A percentile compares a stretch with the other conserved stretches of the same genome.
Conservation (phyloP, 2,113 vertebrate genomes). For the Lanius collurio region DNA sequence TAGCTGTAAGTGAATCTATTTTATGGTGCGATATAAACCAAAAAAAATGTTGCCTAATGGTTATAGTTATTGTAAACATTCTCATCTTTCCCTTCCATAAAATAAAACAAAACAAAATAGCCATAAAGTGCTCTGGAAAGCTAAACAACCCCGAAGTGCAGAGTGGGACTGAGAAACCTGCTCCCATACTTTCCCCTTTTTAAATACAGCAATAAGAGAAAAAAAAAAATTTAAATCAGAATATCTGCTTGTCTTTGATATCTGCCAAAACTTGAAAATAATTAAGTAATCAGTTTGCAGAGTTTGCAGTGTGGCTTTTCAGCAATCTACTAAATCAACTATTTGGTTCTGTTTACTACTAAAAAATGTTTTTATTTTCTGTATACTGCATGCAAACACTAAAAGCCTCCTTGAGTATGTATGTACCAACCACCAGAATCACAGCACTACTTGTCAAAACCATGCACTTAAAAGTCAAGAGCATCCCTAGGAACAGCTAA, state of each 20-base stretch:
- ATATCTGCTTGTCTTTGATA: neutral
- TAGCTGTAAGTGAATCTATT: neutral
- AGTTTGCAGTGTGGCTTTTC: neutral
- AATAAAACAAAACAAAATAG: conserved; percentile 23
- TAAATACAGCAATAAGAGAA: neutral
- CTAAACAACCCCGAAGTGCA: conserved; percentile 21
- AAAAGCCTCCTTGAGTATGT: neutral
- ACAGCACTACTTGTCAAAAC: neutral
- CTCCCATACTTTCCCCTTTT: conserved; percentile 14
- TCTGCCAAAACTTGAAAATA: conserved; percentile 15
- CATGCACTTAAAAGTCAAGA: neutral
- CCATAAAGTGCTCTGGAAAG: conserved; percentile 55
- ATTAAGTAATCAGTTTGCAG: neutral
- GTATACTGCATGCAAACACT: conserved; percentile 16
- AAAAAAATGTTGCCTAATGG: neutral
- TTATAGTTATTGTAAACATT: neutral
- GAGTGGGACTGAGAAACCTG: conserved; percentile 38
- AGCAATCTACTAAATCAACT: neutral
- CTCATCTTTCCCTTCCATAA: conserved; percentile 19
- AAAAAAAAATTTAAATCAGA: neutral
- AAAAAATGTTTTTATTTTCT: neutral
- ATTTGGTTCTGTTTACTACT: neutral
- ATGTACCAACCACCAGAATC: neutral
- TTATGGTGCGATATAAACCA: neutral
- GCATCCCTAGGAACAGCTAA: neutral